Evolutionary conservation across 2,888 invertebrate species (phyloP).

Genomic region (Euzophera pinguis): DNA sequence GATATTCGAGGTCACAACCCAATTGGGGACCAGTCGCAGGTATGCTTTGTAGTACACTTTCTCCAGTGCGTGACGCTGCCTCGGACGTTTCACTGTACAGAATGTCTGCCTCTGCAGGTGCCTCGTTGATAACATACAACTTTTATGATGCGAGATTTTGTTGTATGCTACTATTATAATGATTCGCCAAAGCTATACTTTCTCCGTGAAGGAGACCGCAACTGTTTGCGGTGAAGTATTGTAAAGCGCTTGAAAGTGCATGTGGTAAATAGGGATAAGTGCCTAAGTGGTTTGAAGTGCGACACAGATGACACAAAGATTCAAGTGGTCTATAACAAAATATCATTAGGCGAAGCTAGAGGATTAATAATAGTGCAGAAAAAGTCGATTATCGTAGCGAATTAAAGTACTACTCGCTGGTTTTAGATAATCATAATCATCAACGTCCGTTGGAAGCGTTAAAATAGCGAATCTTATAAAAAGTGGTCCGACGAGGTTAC

Average conservation of each 20-base stretch:
- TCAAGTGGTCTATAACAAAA: constrained; percentile 40
- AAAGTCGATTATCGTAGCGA: constrained; percentile 24
- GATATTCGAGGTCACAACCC: constrained; percentile 74
- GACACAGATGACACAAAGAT: constrained; percentile 40
- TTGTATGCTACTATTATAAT: constrained; percentile 32
- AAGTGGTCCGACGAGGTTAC: constrained; percentile 39
- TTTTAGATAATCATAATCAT: constrained; percentile 42
- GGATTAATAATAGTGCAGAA: constrained; percentile 10
- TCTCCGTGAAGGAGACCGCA: constrained; percentile 39
- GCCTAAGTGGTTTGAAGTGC: constrained; percentile 50
- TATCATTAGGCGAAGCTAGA: too few relatives aligned
- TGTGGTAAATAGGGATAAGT: not conserved
- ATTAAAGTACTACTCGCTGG: constrained; percentile 35
- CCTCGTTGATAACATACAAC: constrained; percentile 36
- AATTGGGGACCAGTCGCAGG: constrained; percentile 71
- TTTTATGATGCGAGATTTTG: constrained; percentile 36
- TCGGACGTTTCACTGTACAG: constrained; percentile 57
- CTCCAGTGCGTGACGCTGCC: constrained; percentile 68
- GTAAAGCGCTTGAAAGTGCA: constrained; percentile 19
- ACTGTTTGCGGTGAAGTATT: constrained; percentile 25
- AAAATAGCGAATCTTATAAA: constrained; percentile 45
- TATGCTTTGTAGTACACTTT: constrained; percentile 74
- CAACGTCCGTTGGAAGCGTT: constrained; percentile 38
- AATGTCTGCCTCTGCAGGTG: constrained; percentile 39
- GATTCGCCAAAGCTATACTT: constrained; percentile 46